Conservation (phyloP, 2,797 vertebrate genomes). For the Micropoecilia bifurca region DNA sequence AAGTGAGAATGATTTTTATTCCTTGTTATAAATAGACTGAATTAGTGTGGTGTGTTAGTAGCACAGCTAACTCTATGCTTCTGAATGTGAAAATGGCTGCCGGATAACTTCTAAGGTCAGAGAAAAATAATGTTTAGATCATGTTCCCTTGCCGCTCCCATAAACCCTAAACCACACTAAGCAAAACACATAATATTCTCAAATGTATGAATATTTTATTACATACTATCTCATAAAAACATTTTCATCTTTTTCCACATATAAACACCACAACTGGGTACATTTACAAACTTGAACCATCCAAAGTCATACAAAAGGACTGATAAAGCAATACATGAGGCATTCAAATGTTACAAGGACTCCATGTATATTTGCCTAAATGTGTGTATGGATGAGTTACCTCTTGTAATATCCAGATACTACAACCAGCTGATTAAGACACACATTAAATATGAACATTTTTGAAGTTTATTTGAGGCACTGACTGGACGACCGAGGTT, state of each 20-base stretch:
- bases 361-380: slow-evolving; percentile 37
- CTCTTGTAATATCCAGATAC: slow-evolving; percentile 18
- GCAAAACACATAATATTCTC: slow-evolving; percentile 8
- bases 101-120: neutral
- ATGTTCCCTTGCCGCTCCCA: neutral
- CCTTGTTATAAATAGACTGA: too few relatives aligned
- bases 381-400: slow-evolving; percentile 23
- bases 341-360: slow-evolving; percentile 65
- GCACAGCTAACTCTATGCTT: neutral
- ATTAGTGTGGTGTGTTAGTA: too few relatives aligned
- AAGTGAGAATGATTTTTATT: too few relatives aligned
- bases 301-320: slow-evolving; percentile 76
- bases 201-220: slow-evolving; percentile 79
- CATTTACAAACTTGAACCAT: slow-evolving; percentile 78
- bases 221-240: slow-evolving; percentile 80
- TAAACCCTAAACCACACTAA: neutral
- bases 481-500: slow-evolving; percentile 58
- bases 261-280: slow-evolving; percentile 82
- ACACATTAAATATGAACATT: slow-evolving; percentile 55
- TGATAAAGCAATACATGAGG: slow-evolving; percentile 64
- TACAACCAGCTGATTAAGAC: slow-evolving; percentile 31
- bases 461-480: slow-evolving; percentile 66
- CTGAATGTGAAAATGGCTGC: neutral
- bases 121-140: neutral
- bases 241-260: slow-evolving; percentile 71